These are phyloP conservation scores for Micrasema longulum DNA, from an alignment of 1,140 invertebrate genomes.

Conservation along the genomic window DNA sequence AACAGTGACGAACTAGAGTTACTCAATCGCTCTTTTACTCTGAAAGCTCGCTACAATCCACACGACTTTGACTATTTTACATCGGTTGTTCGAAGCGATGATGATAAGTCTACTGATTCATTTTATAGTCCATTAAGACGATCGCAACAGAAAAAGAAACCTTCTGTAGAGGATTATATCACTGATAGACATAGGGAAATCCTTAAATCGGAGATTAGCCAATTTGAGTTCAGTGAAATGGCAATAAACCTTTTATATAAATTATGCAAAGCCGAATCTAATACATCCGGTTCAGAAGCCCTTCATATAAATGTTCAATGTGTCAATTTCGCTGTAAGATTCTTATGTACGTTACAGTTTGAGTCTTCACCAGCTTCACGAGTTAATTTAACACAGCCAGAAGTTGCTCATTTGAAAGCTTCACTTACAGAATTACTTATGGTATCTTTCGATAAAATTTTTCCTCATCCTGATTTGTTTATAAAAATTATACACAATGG, in stretches of 20 bases:
- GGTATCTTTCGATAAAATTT: constrained; percentile 69
- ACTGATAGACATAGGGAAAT: constrained; percentile 69
- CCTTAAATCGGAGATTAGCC: constrained; percentile 67
- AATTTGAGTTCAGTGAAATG: constrained; percentile 70
- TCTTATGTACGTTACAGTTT: constrained; percentile 73
- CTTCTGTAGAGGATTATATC: constrained; percentile 65
- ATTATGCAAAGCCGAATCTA: constrained; percentile 70
- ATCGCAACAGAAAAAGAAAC: constrained; percentile 54
- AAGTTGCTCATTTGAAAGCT: constrained; percentile 68
- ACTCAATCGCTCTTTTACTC: constrained; percentile 65
- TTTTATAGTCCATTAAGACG: constrained; percentile 55
- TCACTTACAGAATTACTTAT: constrained; percentile 71
- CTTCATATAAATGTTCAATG: constrained; percentile 71
- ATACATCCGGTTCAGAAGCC: constrained; percentile 63
- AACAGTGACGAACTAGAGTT: constrained; percentile 69
- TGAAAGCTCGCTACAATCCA: constrained; percentile 71
- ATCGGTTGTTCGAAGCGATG: constrained; percentile 68
- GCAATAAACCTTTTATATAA: constrained; percentile 72
- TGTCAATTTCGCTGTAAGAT: constrained; percentile 72
- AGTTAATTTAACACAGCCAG: constrained; percentile 52
- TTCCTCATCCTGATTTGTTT: constrained; percentile 70
- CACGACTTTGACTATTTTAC: constrained; percentile 77
- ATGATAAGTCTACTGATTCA: constrained; percentile 63
- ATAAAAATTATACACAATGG: constrained; percentile 73
- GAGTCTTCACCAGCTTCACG: constrained; percentile 58